Base-by-base conservation (phyloP, 2,113 vertebrate genomes). In the Podocnemis expansa region DNA sequence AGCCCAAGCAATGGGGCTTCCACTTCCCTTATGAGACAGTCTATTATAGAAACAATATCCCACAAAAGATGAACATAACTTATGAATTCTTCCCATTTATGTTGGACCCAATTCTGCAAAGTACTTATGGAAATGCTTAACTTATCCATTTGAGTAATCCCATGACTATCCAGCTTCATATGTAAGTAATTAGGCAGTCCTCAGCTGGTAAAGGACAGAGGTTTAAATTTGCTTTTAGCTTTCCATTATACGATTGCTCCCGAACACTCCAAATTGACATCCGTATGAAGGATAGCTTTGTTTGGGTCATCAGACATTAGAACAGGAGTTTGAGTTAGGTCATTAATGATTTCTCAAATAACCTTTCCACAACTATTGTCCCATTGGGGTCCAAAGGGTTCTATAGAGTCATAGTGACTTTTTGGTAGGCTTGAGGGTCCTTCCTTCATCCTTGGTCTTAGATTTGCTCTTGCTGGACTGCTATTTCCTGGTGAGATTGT, bases 1-100 rank as follows among this genome's bases (percentile, higher is more conserved):
- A 24, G 0, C 1, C 5, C 27, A 51, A 38, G 31, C 31, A 8
- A 3, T 21, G 29, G 3, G 10, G 1, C 1, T 86, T 51, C 31
- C 29, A 58, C 47, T 83, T 75, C 5, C 47, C 80, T 10, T 60
- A 8, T 8, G 27, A 25, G 3, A 75, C 43, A 5, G 4, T 76
- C 47, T 29, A 10, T 4, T 22, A 52, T 38, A 85, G 45, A 14
- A 60, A 9, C 55, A 21, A 11, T 5, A 17, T 58, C 22, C 3
- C 19, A 51, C 73, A 56, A 10, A 67, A 60, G 9, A 19, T 7
- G 34, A 10, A 2, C 24, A 92, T 80, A 88, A 22, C 25, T 88
- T 70, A 21, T 73, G 38, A 12, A 4, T 29, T 81, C 14, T 41
- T 78, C 11, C 38, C 11, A 70, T 19, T 31, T 22, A 22, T 14